Conservation (phyloP, 2,113 vertebrate species). For the Prietella phreatophila region DNA sequence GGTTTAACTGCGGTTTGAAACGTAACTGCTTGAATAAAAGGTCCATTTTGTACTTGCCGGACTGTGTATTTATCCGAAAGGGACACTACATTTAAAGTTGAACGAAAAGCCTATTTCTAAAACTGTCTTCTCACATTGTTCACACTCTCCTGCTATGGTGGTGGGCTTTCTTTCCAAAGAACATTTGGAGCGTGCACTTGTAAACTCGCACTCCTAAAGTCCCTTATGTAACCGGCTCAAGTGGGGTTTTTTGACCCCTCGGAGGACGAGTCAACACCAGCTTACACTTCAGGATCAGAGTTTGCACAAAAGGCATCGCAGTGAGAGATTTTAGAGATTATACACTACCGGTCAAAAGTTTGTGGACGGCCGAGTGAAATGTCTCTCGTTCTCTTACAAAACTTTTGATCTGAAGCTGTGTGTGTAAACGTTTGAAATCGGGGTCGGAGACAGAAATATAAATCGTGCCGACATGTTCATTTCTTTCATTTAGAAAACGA, state of each 20-base stretch:
- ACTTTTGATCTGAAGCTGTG: no score
- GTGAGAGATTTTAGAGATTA: neutral
- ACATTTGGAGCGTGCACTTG: neutral
- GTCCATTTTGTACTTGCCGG: neutral
- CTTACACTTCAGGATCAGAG: neutral
- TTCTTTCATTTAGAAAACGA: no score
- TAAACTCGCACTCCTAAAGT: neutral
- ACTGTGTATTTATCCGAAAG: neutral
- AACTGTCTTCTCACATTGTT: no score
- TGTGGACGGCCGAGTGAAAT: no score
- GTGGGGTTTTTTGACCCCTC: neutral
- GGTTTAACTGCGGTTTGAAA: neutral
- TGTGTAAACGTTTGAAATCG: no score
- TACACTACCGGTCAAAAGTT: no score
- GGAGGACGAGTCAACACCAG: neutral
- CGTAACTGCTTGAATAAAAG: neutral
- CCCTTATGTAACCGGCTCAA: neutral
- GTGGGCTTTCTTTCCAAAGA: neutral
- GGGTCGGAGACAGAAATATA: no score
- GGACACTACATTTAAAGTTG: neutral
- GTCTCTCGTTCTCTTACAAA: no score
- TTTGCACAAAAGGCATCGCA: neutral
- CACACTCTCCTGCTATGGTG: neutral
- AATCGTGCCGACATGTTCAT: no score
- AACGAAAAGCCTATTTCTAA: no score